A percentile compares a stretch with the other conserved stretches of the same genome.
phyloP scores from a whole-genome alignment of 2,888 invertebrate genomes.

The Bombylius major region DNA sequence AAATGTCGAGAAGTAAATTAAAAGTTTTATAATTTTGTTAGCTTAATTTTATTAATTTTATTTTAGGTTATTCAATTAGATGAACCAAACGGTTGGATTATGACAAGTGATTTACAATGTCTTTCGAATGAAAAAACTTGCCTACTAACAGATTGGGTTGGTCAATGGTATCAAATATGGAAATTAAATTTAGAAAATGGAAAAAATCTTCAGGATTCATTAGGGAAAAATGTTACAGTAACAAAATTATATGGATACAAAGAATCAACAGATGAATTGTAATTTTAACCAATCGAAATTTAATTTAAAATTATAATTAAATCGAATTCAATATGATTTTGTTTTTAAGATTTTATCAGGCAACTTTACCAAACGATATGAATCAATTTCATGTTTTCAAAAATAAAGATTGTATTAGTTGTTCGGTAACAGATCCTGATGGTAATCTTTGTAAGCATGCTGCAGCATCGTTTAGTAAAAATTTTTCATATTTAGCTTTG shows the following conservation, averaged over 20 bases:
- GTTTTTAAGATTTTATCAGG: background rate
- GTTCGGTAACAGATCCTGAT: conserved; percentile 44
- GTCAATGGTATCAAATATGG: conserved; percentile 37
- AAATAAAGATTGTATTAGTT: conserved; percentile 53
- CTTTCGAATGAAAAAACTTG: conserved; percentile 22
- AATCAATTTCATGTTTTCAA: conserved; percentile 55
- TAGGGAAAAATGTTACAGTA: conserved; percentile 44
- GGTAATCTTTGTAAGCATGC: conserved; percentile 47
- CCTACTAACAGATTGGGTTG: conserved; percentile 33
- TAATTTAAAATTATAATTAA: no score
- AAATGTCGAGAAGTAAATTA: conserved; percentile 21
- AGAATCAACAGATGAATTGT: conserved; percentile 43
- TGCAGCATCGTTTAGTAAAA: conserved; percentile 44
- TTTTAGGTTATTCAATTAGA: conserved; percentile 39
- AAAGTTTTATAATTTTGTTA: background rate
- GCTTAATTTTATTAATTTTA: background rate
- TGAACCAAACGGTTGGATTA: conserved; percentile 59
- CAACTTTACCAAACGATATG: conserved; percentile 36
- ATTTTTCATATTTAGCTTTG: conserved; percentile 50
- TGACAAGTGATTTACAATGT: conserved; percentile 41
- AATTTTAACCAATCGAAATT: conserved; percentile 19
- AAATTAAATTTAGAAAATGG: conserved; percentile 28
- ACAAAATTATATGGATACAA: conserved; percentile 50
- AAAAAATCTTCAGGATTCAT: conserved; percentile 23
- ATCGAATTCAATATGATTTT: background rate